These are phyloP conservation scores for Cyrtorhinus lividipennis DNA, from an alignment of 1,140 invertebrate genomes.

Conservation along the genomic window DNA sequence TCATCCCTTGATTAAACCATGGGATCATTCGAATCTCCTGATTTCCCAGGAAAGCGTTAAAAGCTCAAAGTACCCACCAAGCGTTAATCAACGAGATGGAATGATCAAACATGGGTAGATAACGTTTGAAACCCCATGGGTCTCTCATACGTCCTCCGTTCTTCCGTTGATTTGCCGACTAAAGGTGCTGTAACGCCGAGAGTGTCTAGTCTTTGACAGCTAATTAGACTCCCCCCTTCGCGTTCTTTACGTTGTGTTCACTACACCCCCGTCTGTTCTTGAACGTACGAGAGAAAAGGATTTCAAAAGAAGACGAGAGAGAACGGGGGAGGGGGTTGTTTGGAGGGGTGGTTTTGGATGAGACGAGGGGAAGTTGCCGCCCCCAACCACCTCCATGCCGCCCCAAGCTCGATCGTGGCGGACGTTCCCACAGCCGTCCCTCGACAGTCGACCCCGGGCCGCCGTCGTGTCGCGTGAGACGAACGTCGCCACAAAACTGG, in stretches of 20 bases:
- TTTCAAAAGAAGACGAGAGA: neutral
- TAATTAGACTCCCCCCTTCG: neutral
- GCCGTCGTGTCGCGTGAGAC: conserved; percentile 10
- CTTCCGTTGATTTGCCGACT: no score
- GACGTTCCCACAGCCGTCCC: neutral
- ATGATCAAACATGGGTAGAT: no score
- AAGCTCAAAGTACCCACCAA: no score
- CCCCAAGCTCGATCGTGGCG: neutral
- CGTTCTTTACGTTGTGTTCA: neutral
- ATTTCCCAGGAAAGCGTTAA: no score
- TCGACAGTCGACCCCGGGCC: neutral
- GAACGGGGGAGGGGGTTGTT: neutral
- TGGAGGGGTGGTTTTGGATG: neutral
- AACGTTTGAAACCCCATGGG: no score
- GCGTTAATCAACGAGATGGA: no score
- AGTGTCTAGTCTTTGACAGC: neutral
- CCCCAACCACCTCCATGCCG: neutral
- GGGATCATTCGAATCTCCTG: no score
- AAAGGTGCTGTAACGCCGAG: no score
- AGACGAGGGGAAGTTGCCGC: neutral
- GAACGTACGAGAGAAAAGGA: no score
- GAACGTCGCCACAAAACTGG: neutral
- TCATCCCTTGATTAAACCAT: no score
- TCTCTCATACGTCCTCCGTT: no score
- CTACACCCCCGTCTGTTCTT: no score